Percentiles rank a stretch among this genome's conserved stretches.
phyloP scores from a whole-genome alignment of 2,888 invertebrate genomes.

The Sipunculus nudus region DNA sequence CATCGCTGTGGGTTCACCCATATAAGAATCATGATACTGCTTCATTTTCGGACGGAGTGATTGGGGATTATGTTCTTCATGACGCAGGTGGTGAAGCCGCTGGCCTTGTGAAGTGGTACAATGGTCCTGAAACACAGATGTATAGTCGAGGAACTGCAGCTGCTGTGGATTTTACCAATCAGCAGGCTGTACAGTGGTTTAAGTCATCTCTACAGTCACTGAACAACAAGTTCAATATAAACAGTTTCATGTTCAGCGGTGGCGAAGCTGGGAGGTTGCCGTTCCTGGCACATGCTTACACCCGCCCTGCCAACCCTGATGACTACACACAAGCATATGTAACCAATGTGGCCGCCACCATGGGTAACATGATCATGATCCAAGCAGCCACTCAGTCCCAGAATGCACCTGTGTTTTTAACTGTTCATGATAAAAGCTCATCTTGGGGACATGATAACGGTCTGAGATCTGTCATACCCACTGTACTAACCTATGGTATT shows the following conservation, averaged over 20 bases:
- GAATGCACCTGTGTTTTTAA: conserved; percentile 80
- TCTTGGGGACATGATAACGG: conserved; percentile 84
- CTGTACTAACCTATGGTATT: conserved; percentile 73
- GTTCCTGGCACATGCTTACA: conserved; percentile 31
- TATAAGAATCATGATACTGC: conserved; percentile 87
- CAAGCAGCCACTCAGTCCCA: conserved; percentile 85
- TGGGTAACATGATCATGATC: conserved; percentile 80
- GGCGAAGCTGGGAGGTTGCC: conserved; percentile 63
- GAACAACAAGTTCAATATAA: conserved; percentile 76
- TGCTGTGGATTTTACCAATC: conserved; percentile 86
- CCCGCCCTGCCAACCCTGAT: conserved; percentile 32
- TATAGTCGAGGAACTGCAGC: conserved; percentile 78
- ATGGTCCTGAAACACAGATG: too few species aligned
- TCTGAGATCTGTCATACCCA: conserved; percentile 81
- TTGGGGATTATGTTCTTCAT: conserved; percentile 69
- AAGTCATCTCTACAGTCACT: conserved; percentile 75
- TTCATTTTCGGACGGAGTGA: conserved; percentile 80
- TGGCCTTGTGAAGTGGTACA: conserved; percentile 73
- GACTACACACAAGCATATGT: conserved; percentile 42
- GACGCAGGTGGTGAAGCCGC: conserved; percentile 41
- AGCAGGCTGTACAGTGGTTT: conserved; percentile 81
- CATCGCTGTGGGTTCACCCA: conserved; percentile 79
- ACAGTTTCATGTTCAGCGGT: conserved; percentile 87
- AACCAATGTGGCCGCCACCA: conserved; percentile 31
- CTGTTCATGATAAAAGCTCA: conserved; percentile 84